Conservation (phyloP, 2,113 vertebrate genomes). For the Anguilla japonica region DNA sequence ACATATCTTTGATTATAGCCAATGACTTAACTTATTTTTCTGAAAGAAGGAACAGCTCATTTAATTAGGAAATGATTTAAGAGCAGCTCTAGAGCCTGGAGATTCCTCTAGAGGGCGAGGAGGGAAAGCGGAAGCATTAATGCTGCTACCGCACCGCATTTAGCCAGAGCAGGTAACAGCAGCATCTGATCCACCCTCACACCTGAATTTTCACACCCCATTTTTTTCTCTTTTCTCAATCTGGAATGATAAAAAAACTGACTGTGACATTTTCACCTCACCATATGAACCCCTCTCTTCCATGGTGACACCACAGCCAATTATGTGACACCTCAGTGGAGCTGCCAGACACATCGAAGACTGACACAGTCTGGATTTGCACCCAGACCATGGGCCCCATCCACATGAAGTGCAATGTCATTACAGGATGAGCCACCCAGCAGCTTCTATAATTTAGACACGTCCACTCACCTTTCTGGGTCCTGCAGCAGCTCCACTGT, state of each 20-base stretch:
- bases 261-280: too few species aligned
- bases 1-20: neutral
- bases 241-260: too few species aligned
- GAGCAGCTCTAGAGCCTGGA: neutral
- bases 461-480: conserved; percentile 73
- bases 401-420: neutral
- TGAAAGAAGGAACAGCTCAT: neutral
- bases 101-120: neutral
- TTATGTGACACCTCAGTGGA: too few species aligned
- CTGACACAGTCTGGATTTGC: neutral
- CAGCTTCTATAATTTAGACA: neutral
- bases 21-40: neutral
- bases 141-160: neutral
- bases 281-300: too few species aligned
- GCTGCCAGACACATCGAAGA: neutral
- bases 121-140: neutral
- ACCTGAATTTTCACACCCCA: neutral
- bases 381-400: neutral
- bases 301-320: too few species aligned
- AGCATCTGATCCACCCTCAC: neutral
- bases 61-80: neutral
- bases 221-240: neutral
- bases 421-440: too few species aligned
- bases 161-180: neutral
- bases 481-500: conserved; percentile 85